phyloP scores from a whole-genome alignment of 2,797 vertebrate species.

The Sebastes matsubarae region DNA sequence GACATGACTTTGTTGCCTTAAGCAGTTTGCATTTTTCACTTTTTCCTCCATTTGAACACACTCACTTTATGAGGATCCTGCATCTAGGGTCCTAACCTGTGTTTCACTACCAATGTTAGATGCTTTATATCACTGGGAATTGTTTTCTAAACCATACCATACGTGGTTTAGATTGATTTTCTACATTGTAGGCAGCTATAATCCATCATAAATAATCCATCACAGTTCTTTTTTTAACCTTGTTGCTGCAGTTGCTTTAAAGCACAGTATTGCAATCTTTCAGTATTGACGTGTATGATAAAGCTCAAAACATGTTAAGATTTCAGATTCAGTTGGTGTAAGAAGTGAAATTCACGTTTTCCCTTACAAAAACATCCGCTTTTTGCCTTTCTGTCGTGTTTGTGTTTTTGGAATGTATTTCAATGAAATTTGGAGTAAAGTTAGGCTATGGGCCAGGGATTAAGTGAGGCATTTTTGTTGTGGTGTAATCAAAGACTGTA shows the following conservation, averaged over 20 bases:
- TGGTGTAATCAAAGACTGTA: not conserved
- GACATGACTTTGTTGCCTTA: constrained; percentile 24
- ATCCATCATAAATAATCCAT: not conserved
- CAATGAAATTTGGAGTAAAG: not conserved
- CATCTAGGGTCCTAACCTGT: not conserved
- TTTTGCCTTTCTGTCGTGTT: not conserved
- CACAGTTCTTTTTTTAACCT: not conserved
- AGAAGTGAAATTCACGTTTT: not conserved
- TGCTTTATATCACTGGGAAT: not conserved
- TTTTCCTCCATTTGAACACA: not conserved
- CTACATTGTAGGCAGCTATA: not conserved
- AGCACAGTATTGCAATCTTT: not conserved
- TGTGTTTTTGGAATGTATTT: not conserved
- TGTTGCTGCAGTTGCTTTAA: not conserved
- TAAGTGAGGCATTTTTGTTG: not conserved
- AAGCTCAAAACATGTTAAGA: not conserved
- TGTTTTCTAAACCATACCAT: not conserved
- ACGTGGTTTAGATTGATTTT: not conserved
- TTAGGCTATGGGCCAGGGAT: not conserved
- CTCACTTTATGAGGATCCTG: not conserved
- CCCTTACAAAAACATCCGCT: no score
- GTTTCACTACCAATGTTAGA: not conserved
- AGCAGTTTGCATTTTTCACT: not conserved
- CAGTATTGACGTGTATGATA: not conserved
- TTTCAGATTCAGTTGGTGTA: not conserved